Percentiles rank a stretch among this genome's conserved stretches.
Conservation (phyloP, 2,888 invertebrate species). For the Heteropelma amictum region DNA sequence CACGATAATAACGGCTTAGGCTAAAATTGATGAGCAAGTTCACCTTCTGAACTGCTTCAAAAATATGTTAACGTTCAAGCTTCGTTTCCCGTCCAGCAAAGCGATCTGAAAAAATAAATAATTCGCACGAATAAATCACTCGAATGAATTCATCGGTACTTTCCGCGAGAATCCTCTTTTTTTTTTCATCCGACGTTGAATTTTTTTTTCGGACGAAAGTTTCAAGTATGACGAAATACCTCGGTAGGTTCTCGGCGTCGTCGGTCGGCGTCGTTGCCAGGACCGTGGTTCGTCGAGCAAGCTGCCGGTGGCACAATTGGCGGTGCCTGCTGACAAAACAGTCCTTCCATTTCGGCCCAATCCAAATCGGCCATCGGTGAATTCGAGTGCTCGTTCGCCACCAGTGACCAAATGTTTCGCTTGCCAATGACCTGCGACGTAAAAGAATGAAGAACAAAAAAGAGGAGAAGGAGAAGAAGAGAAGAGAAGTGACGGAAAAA, state of each 20-base stretch:
- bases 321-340: conserved; percentile 93
- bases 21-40: conserved; percentile 49
- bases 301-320: conserved; percentile 76
- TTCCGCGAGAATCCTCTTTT: too few species aligned
- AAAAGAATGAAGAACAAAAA: not conserved
- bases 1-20: not conserved
- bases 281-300: conserved; percentile 79
- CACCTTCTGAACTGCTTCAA: conserved; percentile 96
- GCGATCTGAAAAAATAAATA: conserved; percentile 82
- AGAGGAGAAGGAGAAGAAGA: not conserved
- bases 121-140: not conserved
- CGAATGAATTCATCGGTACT: too few species aligned
- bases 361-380: conserved; percentile 91
- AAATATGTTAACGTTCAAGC: conserved; percentile 98
- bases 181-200: too few species aligned
- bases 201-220: not conserved
- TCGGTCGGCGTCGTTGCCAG: conserved; percentile 79
- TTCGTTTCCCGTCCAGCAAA: conserved; percentile 94
- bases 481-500: conserved; percentile 4
- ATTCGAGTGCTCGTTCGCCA: conserved; percentile 91
- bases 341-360: conserved; percentile 95
- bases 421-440: conserved; percentile 87
- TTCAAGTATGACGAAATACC: conserved; percentile 74
- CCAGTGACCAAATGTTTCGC: conserved; percentile 95
- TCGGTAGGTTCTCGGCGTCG: conserved; percentile 90